Evolutionary conservation across 2,888 invertebrate genomes (phyloP).

Genomic region (Tromatobia lineatoria): DNA sequence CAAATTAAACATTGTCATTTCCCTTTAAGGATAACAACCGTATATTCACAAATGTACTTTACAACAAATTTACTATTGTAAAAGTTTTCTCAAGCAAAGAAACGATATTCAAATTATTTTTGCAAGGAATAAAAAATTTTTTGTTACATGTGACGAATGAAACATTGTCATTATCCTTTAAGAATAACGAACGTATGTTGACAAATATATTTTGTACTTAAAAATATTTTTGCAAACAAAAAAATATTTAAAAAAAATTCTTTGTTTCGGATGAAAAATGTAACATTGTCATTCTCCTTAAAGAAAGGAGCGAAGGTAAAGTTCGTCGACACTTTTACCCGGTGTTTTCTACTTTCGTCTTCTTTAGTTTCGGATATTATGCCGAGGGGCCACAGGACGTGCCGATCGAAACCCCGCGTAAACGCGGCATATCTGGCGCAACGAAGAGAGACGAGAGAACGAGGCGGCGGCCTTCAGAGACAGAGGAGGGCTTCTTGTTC

Average conservation of each 20-base stretch:
- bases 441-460: conserved; percentile 44
- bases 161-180: too few species aligned
- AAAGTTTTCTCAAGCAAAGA: too few species aligned
- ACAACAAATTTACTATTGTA: too few species aligned
- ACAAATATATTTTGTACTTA: too few species aligned
- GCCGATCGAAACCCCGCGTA: conserved; percentile 57
- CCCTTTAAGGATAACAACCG: too few species aligned
- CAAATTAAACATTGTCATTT: too few species aligned
- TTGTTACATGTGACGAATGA: too few species aligned
- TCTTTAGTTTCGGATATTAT: conserved; percentile 34
- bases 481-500: conserved; percentile 36
- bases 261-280: background rate
- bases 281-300: background rate
- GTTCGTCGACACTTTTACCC: conserved; percentile 15
- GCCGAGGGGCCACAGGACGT: conserved; percentile 32
- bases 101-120: too few species aligned
- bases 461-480: conserved; percentile 54
- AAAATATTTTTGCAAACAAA: background rate
- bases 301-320: background rate
- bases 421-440: conserved; percentile 57
- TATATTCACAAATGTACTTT: too few species aligned
- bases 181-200: too few species aligned
- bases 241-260: background rate
- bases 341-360: conserved; percentile 34
- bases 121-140: too few species aligned